Conservation (phyloP, 2,113 vertebrate species). For the Pangasianodon hypophthalmus region DNA sequence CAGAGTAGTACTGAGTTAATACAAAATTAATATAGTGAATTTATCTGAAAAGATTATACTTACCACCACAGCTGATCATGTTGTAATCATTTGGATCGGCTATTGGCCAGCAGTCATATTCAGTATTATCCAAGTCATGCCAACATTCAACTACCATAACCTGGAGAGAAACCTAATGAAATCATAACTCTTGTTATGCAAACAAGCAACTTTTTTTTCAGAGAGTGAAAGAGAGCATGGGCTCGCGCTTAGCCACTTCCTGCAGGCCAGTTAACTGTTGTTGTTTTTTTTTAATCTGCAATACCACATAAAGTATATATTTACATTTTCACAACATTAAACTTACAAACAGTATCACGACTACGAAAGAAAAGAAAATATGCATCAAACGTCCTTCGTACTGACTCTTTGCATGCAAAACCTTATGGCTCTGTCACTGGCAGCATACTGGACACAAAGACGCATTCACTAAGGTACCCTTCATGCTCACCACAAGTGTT, state of each 20-base stretch:
- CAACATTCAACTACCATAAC: constrained; percentile 66
- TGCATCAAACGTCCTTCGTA: constrained; percentile 6
- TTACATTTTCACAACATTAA: neutral
- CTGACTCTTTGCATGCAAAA: neutral
- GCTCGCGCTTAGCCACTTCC: neutral
- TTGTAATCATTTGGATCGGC: constrained; percentile 71
- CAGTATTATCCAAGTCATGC: constrained; percentile 76
- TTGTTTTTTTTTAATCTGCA: neutral
- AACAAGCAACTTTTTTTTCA: neutral
- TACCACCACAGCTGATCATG: constrained; percentile 74
- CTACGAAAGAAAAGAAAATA: constrained; percentile 37
- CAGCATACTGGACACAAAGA: constrained; percentile 23
- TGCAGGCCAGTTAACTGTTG: neutral
- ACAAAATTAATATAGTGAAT: neutral
- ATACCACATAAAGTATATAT: neutral
- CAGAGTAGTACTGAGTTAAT: neutral
- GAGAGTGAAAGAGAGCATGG: no score
- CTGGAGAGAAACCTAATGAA: constrained; percentile 26
- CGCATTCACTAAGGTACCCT: neutral
- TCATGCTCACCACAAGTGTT: constrained; percentile 62
- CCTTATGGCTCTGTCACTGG: neutral
- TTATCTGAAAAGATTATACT: constrained; percentile 28
- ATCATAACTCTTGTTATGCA: neutral
- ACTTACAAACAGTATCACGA: neutral
- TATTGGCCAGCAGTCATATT: constrained; percentile 77